Percentiles rank a stretch among this genome's conserved stretches.
Conservation (phyloP, 2,797 vertebrate genomes). For the Malurus leucopterus region DNA sequence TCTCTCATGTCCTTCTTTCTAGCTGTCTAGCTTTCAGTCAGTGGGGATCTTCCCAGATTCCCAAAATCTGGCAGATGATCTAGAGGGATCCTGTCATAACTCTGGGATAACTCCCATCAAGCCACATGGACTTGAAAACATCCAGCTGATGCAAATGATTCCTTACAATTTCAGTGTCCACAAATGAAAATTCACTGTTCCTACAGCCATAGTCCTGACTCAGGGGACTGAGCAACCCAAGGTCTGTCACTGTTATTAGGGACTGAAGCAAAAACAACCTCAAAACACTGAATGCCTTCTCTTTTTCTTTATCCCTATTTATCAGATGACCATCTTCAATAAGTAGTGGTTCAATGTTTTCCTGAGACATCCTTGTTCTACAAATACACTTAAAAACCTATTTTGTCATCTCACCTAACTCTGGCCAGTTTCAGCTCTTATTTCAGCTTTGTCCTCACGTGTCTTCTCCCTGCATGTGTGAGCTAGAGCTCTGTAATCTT, state of each 20-base stretch:
- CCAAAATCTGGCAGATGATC: background rate
- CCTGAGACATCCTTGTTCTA: background rate
- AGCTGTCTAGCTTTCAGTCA: background rate
- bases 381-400: rapidly evolving
- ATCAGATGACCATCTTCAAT: background rate
- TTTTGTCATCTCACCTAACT: background rate
- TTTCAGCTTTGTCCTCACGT: background rate
- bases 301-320: background rate
- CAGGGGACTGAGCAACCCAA: background rate
- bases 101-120: background rate
- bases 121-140: background rate
- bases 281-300: rapidly evolving
- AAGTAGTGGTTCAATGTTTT: background rate
- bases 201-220: background rate
- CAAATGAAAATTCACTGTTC: background rate
- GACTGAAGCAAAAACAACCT: background rate
- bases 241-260: background rate
- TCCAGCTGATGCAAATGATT: background rate
- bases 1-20: background rate
- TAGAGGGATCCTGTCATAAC: background rate
- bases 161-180: background rate
- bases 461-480: background rate
- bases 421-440: background rate
- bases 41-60: background rate
- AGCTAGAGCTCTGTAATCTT: background rate